Conservation (phyloP, 2,888 invertebrate species). For the Limnephilus rhombicus region DNA sequence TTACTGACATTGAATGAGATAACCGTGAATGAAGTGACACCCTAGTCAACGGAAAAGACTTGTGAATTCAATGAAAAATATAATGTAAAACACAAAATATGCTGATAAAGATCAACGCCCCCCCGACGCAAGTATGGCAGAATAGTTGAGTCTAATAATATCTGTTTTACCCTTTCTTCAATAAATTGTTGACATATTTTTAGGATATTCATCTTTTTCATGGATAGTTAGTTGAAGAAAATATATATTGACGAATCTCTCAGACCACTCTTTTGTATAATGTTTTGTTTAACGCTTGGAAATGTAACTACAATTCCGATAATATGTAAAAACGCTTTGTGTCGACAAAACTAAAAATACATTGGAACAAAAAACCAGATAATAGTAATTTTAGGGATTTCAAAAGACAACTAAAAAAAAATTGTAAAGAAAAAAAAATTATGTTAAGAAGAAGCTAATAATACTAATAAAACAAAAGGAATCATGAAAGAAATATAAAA, state of each 20-base stretch:
- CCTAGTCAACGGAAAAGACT: not conserved
- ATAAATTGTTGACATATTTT: not conserved
- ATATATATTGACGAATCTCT: not conserved
- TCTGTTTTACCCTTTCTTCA: not conserved
- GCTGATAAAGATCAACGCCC: not conserved
- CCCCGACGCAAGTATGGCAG: not conserved
- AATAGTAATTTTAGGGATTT: too few species aligned
- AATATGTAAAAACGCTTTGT: too few species aligned
- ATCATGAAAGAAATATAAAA: too few species aligned
- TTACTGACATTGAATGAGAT: not conserved
- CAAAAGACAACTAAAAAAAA: too few species aligned
- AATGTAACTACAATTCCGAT: too few species aligned
- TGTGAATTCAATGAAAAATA: not conserved
- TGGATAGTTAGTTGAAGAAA: not conserved
- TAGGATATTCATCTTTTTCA: not conserved
- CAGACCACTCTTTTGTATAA: not conserved
- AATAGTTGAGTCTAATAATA: not conserved
- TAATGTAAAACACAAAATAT: not conserved
- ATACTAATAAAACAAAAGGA: too few species aligned
- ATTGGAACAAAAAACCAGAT: too few species aligned
- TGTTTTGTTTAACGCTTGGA: too few species aligned
- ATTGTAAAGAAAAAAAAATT: too few species aligned
- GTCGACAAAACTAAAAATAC: too few species aligned
- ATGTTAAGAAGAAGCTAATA: too few species aligned
- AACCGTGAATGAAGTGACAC: not conserved